phyloP scores from a whole-genome alignment of 2,113 vertebrate genomes.

The Myotis yumanensis region DNA sequence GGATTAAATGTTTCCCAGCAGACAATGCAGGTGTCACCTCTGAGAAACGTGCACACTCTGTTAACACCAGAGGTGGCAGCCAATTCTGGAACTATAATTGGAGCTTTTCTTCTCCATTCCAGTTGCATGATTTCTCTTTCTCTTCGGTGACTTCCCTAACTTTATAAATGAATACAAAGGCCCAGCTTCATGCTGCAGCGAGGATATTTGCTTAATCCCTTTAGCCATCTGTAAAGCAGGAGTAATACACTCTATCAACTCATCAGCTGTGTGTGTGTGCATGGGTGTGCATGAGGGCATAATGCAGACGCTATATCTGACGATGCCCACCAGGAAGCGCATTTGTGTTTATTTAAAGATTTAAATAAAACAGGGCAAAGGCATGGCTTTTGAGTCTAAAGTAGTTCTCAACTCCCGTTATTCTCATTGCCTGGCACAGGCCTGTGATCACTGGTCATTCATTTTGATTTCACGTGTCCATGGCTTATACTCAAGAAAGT shows the following conservation, averaged over 20 bases:
- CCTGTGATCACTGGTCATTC: background rate
- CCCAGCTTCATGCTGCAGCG: slow-evolving; percentile 49
- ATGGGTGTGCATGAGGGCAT: background rate
- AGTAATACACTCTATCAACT: slow-evolving; percentile 60
- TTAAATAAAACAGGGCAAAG: slow-evolving; percentile 12
- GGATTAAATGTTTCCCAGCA: slow-evolving; percentile 76
- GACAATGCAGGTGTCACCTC: slow-evolving; percentile 79
- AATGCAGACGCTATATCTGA: background rate
- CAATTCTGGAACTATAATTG: slow-evolving; percentile 78
- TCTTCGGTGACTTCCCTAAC: slow-evolving; percentile 76
- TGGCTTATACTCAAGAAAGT: background rate
- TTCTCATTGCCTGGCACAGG: background rate
- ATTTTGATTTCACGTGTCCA: background rate
- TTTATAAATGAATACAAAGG: slow-evolving; percentile 73
- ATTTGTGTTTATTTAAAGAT: slow-evolving; percentile 32
- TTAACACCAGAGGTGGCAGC: slow-evolving; percentile 77
- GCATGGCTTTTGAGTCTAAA: background rate
- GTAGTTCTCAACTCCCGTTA: background rate
- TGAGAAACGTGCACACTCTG: slow-evolving; percentile 74
- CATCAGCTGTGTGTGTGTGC: background rate
- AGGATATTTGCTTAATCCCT: slow-evolving; percentile 72
- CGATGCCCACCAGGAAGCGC: background rate
- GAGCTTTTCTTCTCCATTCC: slow-evolving; percentile 79
- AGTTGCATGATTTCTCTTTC: slow-evolving; percentile 78
- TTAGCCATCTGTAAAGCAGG: slow-evolving; percentile 70